A percentile compares a stretch with the other conserved stretches of the same genome.
phyloP scores from a whole-genome alignment of 1,140 invertebrate genomes.

The Drosophila arawakana region DNA sequence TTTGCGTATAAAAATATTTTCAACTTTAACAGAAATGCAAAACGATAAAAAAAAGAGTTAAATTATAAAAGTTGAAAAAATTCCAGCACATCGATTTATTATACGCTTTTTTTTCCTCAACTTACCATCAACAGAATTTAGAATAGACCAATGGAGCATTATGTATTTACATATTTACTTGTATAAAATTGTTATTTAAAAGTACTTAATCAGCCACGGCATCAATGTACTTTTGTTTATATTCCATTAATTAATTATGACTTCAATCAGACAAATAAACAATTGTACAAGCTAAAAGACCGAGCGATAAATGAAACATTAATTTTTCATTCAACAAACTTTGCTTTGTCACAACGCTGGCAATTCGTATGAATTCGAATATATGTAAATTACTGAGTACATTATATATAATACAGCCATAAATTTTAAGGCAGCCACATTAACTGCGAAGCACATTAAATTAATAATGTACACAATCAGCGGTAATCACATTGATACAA shows the following conservation, averaged over 20 bases:
- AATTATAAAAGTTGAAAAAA: too few relatives aligned
- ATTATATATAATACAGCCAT: constrained; percentile 24
- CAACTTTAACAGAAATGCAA: too few relatives aligned
- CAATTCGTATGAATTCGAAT: constrained; percentile 6
- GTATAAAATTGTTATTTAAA: background rate
- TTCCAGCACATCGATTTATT: background rate
- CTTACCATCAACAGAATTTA: too few relatives aligned
- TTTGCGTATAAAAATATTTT: too few relatives aligned
- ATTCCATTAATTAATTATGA: constrained; percentile 63
- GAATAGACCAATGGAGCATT: background rate
- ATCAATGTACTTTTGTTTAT: constrained; percentile 33
- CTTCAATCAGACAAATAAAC: constrained; percentile 32
- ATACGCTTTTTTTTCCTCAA: background rate
- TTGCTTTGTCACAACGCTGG: constrained; percentile 15
- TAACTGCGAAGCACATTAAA: constrained; percentile 38
- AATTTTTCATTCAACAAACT: constrained; percentile 50
- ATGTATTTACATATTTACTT: background rate
- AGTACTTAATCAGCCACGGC: background rate
- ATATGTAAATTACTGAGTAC: constrained; percentile 40
- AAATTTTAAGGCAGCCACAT: constrained; percentile 23
- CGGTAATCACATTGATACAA: constrained; percentile 28
- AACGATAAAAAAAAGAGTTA: too few relatives aligned
- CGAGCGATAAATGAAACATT: constrained; percentile 53
- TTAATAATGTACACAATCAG: constrained; percentile 44
- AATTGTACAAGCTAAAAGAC: constrained; percentile 29